Evolutionary conservation across 2,113 vertebrate genomes (phyloP).

Genomic region (Syngnathus typhle): DNA sequence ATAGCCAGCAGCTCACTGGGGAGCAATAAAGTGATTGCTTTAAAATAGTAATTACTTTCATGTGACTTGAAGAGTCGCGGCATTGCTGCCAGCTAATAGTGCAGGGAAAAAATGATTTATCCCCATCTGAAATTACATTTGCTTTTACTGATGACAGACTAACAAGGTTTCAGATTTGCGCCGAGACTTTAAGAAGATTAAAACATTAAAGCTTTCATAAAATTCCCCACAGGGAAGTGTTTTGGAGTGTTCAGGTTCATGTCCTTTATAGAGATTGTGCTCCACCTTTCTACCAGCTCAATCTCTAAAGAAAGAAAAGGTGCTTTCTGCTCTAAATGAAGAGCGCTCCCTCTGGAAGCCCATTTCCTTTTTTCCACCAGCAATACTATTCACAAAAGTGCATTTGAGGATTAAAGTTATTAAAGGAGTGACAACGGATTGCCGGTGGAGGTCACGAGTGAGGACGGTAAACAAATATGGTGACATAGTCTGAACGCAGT

Average conservation of each 20-base stretch:
- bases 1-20: not conserved
- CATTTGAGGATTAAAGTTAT: constrained; percentile 55
- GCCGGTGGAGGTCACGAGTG: constrained; percentile 22
- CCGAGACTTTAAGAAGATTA: constrained; percentile 11
- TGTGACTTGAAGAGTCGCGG: not conserved
- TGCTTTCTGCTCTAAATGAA: constrained; percentile 48
- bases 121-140: constrained; percentile 7
- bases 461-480: constrained; percentile 18
- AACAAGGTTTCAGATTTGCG: constrained; percentile 20
- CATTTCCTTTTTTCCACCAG: constrained; percentile 36
- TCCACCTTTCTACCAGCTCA: constrained; percentile 1
- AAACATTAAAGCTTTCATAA: constrained; percentile 27
- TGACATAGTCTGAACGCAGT: constrained; percentile 30
- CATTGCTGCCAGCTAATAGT: not conserved
- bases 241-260: constrained; percentile 26
- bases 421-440: constrained; percentile 48
- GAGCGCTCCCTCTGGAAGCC: constrained; percentile 40
- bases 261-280: constrained; percentile 23
- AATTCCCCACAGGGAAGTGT: constrained; percentile 27
- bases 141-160: not conserved
- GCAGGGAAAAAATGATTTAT: not conserved
- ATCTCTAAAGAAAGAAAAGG: constrained; percentile 45
- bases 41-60: constrained; percentile 6
- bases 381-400: constrained; percentile 39
- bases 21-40: constrained; percentile 2